phyloP scores from a whole-genome alignment of 2,888 invertebrate species.

The Megaustenia siamemsis region DNA sequence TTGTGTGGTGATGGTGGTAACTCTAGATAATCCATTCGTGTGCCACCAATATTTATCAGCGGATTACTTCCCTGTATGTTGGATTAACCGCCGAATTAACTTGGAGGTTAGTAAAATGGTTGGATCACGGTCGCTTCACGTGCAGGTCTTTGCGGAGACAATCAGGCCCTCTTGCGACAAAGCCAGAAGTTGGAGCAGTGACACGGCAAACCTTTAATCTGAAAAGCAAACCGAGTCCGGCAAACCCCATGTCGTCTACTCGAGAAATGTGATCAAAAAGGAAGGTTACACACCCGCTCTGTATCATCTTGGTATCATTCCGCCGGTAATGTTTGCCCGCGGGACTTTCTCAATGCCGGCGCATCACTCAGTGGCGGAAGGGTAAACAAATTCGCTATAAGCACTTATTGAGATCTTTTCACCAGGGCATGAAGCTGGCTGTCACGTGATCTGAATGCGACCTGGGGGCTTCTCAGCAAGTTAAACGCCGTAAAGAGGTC shows the following conservation, averaged over 20 bases:
- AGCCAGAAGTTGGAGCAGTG: conserved; percentile 7
- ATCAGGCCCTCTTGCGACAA: background rate
- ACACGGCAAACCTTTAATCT: conserved; percentile 30
- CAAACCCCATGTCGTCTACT: conserved; percentile 38
- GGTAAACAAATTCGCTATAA: conserved; percentile 33
- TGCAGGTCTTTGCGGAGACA: conserved; percentile 1
- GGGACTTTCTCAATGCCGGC: conserved; percentile 32
- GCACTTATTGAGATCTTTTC: conserved; percentile 42
- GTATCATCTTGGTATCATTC: conserved; percentile 16
- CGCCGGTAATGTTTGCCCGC: conserved; percentile 17
- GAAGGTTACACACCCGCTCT: conserved; percentile 20
- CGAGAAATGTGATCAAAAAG: conserved; percentile 32
- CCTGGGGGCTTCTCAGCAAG: conserved; percentile 44
- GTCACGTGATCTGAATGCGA: conserved; percentile 44
- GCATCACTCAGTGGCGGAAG: conserved; percentile 35
- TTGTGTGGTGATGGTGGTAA: conserved; percentile 10
- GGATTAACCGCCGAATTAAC: conserved; percentile 20
- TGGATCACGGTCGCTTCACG: background rate
- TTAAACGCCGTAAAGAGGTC: conserved; percentile 47
- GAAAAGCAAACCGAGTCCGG: conserved; percentile 39
- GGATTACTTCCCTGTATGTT: conserved; percentile 23
- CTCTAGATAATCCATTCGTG: background rate
- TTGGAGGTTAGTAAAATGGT: background rate
- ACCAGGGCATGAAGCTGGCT: conserved; percentile 34
- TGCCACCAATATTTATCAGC: conserved; percentile 26